Percentiles rank a stretch among this genome's conserved stretches.
phyloP scores from a whole-genome alignment of 2,113 vertebrate genomes.

The Lophochroa leadbeateri region DNA sequence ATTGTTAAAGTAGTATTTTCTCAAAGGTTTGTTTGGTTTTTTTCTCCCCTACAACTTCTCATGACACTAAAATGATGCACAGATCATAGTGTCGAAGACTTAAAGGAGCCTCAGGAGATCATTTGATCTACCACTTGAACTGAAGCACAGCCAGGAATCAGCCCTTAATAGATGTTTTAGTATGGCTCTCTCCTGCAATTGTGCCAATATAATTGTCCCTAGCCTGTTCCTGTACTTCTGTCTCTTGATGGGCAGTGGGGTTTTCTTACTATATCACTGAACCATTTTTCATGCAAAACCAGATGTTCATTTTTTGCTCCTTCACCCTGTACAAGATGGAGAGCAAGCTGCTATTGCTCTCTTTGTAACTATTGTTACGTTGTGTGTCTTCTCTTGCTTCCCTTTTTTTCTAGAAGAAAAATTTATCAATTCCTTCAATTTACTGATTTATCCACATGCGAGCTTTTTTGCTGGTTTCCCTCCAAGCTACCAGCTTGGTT shows the following conservation, averaged over 20 bases:
- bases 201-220: background rate
- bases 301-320: background rate
- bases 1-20: background rate
- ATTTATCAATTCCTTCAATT: background rate
- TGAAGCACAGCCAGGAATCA: slow-evolving; percentile 13
- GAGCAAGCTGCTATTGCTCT: background rate
- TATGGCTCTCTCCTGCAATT: background rate
- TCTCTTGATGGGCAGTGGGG: background rate
- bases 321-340: background rate
- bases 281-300: background rate
- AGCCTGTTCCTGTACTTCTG: background rate
- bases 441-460: background rate
- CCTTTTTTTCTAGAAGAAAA: background rate
- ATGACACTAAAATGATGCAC: background rate
- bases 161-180: background rate
- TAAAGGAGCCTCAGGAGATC: background rate
- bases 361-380: background rate
- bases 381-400: background rate
- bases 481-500: background rate
- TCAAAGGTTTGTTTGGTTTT: background rate
- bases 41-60: background rate
- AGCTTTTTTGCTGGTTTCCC: background rate
- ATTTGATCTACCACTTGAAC: slow-evolving; percentile 16
- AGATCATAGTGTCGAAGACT: background rate
- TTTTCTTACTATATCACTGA: background rate